These are phyloP conservation scores for Gandaritis pyraliata DNA, from an alignment of 2,888 invertebrate genomes.

Conservation along the genomic window DNA sequence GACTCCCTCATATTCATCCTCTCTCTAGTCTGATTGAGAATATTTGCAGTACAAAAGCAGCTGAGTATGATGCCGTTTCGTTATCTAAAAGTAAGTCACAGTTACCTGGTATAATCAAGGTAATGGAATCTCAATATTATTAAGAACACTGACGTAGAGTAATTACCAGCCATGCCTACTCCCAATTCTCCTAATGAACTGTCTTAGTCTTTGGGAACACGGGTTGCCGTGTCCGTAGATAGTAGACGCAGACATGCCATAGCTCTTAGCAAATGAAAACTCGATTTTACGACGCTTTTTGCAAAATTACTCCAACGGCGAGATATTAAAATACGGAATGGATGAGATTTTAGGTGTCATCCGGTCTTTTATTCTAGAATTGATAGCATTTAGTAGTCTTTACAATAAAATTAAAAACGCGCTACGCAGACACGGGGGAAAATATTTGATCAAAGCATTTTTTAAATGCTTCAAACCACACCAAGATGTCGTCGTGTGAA, in stretches of 20 bases:
- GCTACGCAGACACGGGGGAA: too few relatives aligned
- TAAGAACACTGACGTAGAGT: conserved; percentile 11
- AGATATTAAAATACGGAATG: conserved; percentile 53
- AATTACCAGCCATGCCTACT: conserved; percentile 23
- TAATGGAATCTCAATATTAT: conserved; percentile 26
- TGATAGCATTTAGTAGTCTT: conserved; percentile 11
- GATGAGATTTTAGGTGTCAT: conserved; percentile 21
- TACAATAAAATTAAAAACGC: too few relatives aligned
- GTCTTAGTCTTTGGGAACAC: conserved; percentile 32
- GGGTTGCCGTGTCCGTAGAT: conserved; percentile 16
- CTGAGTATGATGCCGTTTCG: background rate
- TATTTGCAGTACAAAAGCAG: too few relatives aligned
- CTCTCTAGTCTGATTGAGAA: too few relatives aligned
- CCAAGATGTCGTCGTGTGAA: too few relatives aligned
- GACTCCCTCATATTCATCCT: too few relatives aligned
- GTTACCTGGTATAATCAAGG: conserved; percentile 1
- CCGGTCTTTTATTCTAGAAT: conserved; percentile 8
- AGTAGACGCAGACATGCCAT: conserved; percentile 27
- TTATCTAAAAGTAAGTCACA: conserved; percentile 1
- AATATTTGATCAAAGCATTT: too few relatives aligned
- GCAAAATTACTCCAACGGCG: conserved; percentile 60
- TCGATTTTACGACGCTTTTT: conserved; percentile 73
- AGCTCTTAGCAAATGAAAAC: conserved; percentile 77
- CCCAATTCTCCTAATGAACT: conserved; percentile 39
- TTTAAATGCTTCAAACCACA: too few relatives aligned